Evolutionary conservation across 2,797 vertebrate species (phyloP), one percentile per base, ranked within the genome.

Genomic region (Pampus argenteus): DNA sequence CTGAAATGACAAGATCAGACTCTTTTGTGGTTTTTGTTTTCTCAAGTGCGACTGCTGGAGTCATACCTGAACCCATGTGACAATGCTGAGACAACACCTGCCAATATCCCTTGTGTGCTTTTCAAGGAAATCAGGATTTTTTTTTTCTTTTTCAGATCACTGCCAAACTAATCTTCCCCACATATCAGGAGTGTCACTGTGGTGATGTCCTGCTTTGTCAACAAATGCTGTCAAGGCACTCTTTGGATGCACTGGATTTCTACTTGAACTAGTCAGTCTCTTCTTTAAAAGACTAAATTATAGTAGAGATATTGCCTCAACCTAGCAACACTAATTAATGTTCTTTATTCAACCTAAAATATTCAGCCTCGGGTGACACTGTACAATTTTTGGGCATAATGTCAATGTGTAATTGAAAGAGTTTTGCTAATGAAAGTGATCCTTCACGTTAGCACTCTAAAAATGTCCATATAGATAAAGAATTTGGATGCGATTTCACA

Each of bases 401-500:
- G 71, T 61, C 28, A 69, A 42, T 15, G 36, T 49, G 14, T 22
- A 17, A 56, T 25, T 17, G 4, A 68, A 61, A 47, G 17, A 25
- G 36, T 10, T 17, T 63, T 45, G 50, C 25, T 20, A 22, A 54
- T 36, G 64, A 55, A 64, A 69, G 5, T 11, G 2, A 80, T 50
- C 36, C 26, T 58, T 85, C 25, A 9, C 54, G 48, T 52, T 34
- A 3, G 31, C 28, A 38, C 6, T 44, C 51, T 11, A 49, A 62
- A 62, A 64, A 71, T 69, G 20, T 50, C 34, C 48, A 52, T 62
- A 44, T 45, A 50, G 14, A 31, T 64, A 54, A 79, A 48, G 57
- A 7, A 56, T 36, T 40, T 38, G 22, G 31, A 64, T 7, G 22
- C 45, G 14, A 73, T 48, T 44, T 56, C 36, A 47, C 23, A 56